phyloP scores from a whole-genome alignment of 2,113 vertebrate species.

The Zosterops pallidus region DNA sequence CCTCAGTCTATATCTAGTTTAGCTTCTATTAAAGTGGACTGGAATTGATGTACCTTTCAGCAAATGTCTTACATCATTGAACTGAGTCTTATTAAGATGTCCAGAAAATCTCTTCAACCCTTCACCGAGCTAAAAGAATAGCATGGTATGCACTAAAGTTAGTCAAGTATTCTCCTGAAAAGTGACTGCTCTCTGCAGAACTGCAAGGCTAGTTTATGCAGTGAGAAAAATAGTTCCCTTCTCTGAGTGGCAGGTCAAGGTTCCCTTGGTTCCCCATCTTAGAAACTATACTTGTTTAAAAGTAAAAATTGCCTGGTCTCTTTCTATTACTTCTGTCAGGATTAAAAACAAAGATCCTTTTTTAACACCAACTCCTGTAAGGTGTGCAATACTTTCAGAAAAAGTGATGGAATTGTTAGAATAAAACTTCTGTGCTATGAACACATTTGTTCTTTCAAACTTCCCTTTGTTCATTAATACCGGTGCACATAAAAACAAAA shows the following conservation, averaged over 20 bases:
- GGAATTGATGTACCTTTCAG: constrained; percentile 36
- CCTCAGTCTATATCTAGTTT: neutral
- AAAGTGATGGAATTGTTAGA: neutral
- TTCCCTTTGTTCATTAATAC: neutral
- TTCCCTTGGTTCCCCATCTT: neutral
- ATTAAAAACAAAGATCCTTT: neutral
- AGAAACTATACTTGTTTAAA: neutral
- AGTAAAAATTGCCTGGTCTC: neutral
- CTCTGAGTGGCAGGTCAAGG: neutral
- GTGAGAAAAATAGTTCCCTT: neutral
- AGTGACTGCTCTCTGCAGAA: neutral
- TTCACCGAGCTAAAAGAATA: constrained; percentile 31
- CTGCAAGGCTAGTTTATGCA: neutral
- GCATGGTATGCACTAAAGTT: neutral
- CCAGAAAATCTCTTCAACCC: neutral
- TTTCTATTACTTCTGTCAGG: neutral
- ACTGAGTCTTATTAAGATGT: constrained; percentile 19
- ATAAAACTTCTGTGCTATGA: neutral
- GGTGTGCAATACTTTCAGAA: neutral
- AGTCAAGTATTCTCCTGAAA: neutral
- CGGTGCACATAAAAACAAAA: neutral
- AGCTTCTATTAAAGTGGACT: neutral
- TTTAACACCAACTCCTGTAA: neutral
- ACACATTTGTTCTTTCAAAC: neutral
- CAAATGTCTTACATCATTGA: constrained; percentile 43